phyloP scores from a whole-genome alignment of 2,888 invertebrate species.

The Celastrina argiolus region DNA sequence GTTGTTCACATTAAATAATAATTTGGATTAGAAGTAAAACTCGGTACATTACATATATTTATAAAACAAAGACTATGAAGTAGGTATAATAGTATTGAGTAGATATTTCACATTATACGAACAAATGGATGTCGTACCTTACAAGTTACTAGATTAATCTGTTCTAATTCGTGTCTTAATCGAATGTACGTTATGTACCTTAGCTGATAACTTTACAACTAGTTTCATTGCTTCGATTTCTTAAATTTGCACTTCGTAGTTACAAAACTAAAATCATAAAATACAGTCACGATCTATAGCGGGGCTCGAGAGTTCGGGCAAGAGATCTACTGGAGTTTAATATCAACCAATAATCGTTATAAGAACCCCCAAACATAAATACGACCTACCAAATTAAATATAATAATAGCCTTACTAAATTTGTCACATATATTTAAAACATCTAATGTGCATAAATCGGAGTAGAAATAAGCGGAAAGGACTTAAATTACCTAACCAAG shows the following conservation, averaged over 20 bases:
- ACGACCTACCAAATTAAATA: slow-evolving; percentile 11
- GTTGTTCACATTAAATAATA: neutral
- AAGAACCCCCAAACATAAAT: slow-evolving; percentile 15
- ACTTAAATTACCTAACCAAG: too few species aligned
- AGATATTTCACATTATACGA: neutral
- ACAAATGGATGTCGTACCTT: slow-evolving; percentile 9
- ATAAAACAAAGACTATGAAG: too few species aligned
- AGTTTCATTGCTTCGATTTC: slow-evolving; percentile 57
- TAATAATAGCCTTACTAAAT: neutral
- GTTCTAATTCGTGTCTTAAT: neutral
- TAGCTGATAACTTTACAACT: slow-evolving; percentile 32
- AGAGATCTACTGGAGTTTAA: slow-evolving; percentile 18
- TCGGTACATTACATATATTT: too few species aligned
- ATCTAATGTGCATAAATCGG: neutral
- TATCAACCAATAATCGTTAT: neutral
- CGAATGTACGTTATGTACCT: slow-evolving; percentile 18
- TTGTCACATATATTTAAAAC: slow-evolving; percentile 2
- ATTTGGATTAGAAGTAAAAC: neutral
- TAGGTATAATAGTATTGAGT: neutral
- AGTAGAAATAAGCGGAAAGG: neutral
- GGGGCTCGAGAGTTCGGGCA: slow-evolving; percentile 27
- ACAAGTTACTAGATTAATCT: slow-evolving; percentile 5
- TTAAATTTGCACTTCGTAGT: slow-evolving; percentile 49
- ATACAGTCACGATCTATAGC: slow-evolving; percentile 37
- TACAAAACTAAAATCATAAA: slow-evolving; percentile 44